Conservation (phyloP, 2,888 invertebrate species). For the Sarcophaga variegata region DNA sequence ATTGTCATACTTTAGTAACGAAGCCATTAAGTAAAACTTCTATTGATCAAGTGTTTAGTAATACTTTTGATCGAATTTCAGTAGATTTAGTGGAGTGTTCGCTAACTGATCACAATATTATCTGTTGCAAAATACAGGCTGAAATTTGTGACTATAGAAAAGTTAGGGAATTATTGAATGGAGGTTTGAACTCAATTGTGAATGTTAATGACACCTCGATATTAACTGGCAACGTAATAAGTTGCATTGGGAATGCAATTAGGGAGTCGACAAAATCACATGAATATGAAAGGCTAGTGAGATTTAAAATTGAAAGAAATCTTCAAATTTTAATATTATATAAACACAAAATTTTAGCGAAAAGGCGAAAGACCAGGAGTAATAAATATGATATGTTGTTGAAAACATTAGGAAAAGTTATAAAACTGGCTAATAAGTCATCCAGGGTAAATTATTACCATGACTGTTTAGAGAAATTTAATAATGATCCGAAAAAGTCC, state of each 20-base stretch:
- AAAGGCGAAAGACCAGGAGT: neutral
- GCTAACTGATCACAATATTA: conserved; percentile 14
- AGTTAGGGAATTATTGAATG: neutral
- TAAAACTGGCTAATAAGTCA: neutral
- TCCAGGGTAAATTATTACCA: conserved; percentile 8
- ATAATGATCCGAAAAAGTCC: conserved; percentile 11
- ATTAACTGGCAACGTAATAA: too few species aligned
- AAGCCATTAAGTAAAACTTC: conserved; percentile 19
- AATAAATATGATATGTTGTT: neutral
- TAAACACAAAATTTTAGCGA: neutral
- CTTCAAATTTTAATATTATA: conserved; percentile 6
- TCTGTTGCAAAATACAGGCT: conserved; percentile 5
- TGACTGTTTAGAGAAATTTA: neutral
- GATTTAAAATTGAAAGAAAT: conserved; percentile 2
- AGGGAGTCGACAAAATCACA: too few species aligned
- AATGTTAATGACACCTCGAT: neutral
- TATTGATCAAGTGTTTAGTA: conserved; percentile 39
- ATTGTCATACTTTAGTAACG: neutral
- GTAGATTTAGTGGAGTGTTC: conserved; percentile 20
- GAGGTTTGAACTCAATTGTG: neutral
- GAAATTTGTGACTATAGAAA: neutral
- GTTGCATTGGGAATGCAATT: neutral
- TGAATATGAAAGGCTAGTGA: neutral
- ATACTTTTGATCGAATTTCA: neutral
- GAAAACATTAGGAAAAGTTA: neutral